phyloP scores from a whole-genome alignment of 2,113 vertebrate genomes.

The Engraulis encrasicolus region DNA sequence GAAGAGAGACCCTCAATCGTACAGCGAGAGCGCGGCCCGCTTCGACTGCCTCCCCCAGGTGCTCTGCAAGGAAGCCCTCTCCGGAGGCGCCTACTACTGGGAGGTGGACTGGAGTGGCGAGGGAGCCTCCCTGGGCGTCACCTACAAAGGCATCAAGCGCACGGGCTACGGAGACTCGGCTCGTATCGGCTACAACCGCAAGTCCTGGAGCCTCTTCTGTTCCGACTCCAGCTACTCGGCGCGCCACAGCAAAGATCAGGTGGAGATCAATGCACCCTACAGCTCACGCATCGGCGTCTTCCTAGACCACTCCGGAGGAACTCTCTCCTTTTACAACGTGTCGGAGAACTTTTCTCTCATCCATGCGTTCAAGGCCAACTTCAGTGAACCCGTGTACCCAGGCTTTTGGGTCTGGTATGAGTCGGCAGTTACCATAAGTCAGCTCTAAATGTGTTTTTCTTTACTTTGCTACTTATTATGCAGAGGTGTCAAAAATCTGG shows the following conservation, averaged over 20 bases:
- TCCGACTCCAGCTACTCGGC: conserved; percentile 83
- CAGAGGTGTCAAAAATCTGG: too few relatives aligned
- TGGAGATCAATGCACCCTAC: conserved; percentile 68
- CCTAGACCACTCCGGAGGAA: conserved; percentile 71
- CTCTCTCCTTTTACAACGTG: conserved; percentile 77
- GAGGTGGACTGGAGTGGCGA: conserved; percentile 81
- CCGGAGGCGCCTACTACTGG: conserved; percentile 78
- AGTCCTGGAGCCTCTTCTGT: conserved; percentile 84
- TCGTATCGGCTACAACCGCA: conserved; percentile 84
- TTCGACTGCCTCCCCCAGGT: conserved; percentile 81
- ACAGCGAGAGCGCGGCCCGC: conserved; percentile 63
- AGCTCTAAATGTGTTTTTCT: conserved; percentile 56
- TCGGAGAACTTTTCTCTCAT: conserved; percentile 77
- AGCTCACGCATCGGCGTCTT: conserved; percentile 81
- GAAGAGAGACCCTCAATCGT: conserved; percentile 75
- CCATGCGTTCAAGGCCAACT: conserved; percentile 78
- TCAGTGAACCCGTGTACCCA: conserved; percentile 77
- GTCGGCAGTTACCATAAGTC: conserved; percentile 71
- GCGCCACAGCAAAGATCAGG: conserved; percentile 81
- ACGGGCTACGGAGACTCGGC: conserved; percentile 76
- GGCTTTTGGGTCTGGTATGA: conserved; percentile 87
- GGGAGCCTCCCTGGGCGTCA: conserved; percentile 77
- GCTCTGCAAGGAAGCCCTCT: conserved; percentile 78
- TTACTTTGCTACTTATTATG: not conserved
- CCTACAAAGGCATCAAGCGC: conserved; percentile 81